A percentile compares a stretch with the other conserved stretches of the same genome.
These are phyloP conservation scores for Synanthedon myopaeformis DNA, from an alignment of 2,888 invertebrate genomes.

Conservation along the genomic window DNA sequence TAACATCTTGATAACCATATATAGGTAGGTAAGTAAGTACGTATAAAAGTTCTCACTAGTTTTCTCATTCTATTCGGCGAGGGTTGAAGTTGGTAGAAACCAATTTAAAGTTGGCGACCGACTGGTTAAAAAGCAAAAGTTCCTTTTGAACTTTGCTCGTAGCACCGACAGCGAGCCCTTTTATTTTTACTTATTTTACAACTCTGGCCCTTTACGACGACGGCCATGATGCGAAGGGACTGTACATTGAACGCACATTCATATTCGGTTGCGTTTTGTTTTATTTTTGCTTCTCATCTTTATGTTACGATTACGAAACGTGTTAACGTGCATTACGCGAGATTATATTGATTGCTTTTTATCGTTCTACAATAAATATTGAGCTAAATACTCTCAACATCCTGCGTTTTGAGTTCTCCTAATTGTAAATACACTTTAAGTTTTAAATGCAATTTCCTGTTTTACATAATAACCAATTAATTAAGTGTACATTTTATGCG, in stretches of 20 bases:
- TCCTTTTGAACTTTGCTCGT: conserved; percentile 46
- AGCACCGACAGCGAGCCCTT: conserved; percentile 37
- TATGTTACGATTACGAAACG: neutral
- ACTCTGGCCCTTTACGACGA: conserved; percentile 43
- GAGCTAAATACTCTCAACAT: neutral
- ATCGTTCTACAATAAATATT: neutral
- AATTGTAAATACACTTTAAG: neutral
- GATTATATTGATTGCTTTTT: neutral
- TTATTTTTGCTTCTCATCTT: neutral
- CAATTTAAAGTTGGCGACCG: conserved; percentile 62
- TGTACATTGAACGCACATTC: neutral
- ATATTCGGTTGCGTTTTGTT: neutral
- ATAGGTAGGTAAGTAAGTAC: neutral
- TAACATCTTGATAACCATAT: neutral
- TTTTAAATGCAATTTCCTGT: conserved; percentile 4
- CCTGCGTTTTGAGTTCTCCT: neutral
- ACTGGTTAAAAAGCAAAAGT: conserved; percentile 64
- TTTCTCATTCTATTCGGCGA: conserved; percentile 32
- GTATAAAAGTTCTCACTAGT: conserved; percentile 31
- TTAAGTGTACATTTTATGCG: conserved; percentile 1
- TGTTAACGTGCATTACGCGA: neutral
- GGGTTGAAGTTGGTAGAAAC: conserved; percentile 41
- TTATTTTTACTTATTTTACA: conserved; percentile 53
- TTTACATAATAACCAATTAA: neutral
- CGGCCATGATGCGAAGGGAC: conserved; percentile 40